phyloP scores from a whole-genome alignment of 2,113 vertebrate species.

The Plectropomus leopardus region DNA sequence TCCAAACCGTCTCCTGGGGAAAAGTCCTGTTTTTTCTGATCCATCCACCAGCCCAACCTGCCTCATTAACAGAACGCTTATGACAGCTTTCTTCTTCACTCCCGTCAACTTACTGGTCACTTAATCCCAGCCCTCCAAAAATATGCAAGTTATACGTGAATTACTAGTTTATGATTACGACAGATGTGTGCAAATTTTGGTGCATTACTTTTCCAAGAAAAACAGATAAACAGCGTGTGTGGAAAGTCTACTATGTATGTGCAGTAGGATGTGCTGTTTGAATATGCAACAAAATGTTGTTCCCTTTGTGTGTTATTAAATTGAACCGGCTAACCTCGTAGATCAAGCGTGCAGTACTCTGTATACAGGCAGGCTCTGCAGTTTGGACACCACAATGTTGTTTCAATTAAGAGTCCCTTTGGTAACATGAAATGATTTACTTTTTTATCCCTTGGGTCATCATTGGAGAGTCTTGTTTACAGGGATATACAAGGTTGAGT shows the following conservation, averaged over 20 bases:
- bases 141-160: too few species aligned
- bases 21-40: too few species aligned
- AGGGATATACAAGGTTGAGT: constrained; percentile 51
- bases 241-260: neutral
- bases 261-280: neutral
- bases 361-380: neutral
- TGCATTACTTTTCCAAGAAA: too few species aligned
- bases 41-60: too few species aligned
- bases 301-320: constrained; percentile 15
- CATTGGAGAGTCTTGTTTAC: constrained; percentile 60
- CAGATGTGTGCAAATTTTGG: too few species aligned
- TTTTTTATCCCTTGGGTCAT: constrained; percentile 52
- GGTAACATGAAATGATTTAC: constrained; percentile 55
- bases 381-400: constrained; percentile 35
- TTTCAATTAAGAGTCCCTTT: constrained; percentile 46
- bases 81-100: too few species aligned
- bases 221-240: too few species aligned
- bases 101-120: too few species aligned
- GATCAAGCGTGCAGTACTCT: constrained; percentile 14
- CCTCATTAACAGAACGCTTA: too few species aligned
- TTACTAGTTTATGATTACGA: too few species aligned
- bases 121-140: too few species aligned
- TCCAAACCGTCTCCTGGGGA: too few species aligned
- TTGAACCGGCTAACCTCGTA: constrained; percentile 12
- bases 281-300: constrained; percentile 6